Evolutionary conservation across 2,113 vertebrate genomes (phyloP), one percentile per base, ranked within the genome.

Genomic region (Syngnathoides biaculeatus): DNA sequence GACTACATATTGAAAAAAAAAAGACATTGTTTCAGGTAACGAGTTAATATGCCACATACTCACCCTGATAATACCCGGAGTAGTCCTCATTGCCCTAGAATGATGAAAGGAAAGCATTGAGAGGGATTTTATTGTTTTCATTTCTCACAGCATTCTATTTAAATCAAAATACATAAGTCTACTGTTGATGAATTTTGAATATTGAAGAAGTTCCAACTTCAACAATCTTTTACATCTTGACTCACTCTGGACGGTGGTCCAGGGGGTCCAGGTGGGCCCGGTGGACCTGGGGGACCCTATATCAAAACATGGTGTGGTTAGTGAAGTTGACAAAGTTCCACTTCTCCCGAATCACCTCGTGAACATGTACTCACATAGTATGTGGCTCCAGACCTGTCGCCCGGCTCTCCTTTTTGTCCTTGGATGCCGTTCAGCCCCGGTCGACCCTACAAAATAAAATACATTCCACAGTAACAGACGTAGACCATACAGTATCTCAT

Each of bases 371-470:
- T 95, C 73, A 98, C 97, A 82, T 71, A 81, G 65, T 87, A 68
- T 53, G 87, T 76, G 1, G 86, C 84, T 26, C 89, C 71, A 0
- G 80, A 3, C 0, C 88, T 84, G 52, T 76, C 8, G 0, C 91
- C 87, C 0, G 93, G 81, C 20, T 97, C 95, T 2, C 97, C 97
- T 73, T 94, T 98, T 78, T 96, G 94, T 0, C 97, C 97, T 84
- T 92, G 95, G 81, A 85, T 68, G 3, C 96, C 97, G 0, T 98
- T 97, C 79, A 97, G 89, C 43, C 97, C 96, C 0, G 96, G 95
- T 14, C 97, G 96, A 56, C 97, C 96, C 97, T 99, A 50, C 13
- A 69, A 70, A 17, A 5, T 1, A 12, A 60, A 68, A 47, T 26
- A 50, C 20, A 45, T 38, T 60, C 17, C 39, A 64, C 24, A 12